These are phyloP conservation scores for Anthopleura xanthogrammica DNA, from an alignment of 92 coral and sea anemone genomes.

Conservation along the genomic window DNA sequence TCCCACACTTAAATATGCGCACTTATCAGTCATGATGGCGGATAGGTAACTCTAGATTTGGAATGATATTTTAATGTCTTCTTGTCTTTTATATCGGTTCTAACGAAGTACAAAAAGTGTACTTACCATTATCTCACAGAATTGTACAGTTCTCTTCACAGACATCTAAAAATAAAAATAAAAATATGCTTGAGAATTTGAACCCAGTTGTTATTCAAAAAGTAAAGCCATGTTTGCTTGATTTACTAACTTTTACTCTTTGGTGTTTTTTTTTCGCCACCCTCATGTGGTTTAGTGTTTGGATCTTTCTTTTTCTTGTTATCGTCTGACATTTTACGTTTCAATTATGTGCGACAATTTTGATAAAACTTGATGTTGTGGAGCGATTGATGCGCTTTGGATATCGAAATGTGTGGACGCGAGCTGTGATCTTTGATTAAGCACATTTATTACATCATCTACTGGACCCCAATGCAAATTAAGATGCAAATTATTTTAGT, in stretches of 20 bases:
- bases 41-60: background rate
- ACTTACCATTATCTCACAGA: background rate
- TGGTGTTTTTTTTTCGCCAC: background rate
- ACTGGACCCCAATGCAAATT: background rate
- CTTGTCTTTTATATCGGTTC: background rate
- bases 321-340: conserved; percentile 1
- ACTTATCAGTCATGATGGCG: background rate
- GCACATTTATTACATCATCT: background rate
- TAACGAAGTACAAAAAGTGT: background rate
- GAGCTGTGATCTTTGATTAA: background rate
- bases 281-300: background rate
- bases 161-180: background rate
- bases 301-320: conserved; percentile 5
- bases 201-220: background rate
- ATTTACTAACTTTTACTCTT: background rate
- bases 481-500: background rate
- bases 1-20: no score
- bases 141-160: background rate
- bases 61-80: background rate
- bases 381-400: background rate
- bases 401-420: background rate
- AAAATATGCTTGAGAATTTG: background rate
- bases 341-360: background rate
- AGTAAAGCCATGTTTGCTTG: background rate
- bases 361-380: background rate